A percentile compares a stretch with the other conserved stretches of the same genome.
Evolutionary conservation across 1,140 invertebrate genomes (phyloP).

Genomic region (Drosophila busckii): DNA sequence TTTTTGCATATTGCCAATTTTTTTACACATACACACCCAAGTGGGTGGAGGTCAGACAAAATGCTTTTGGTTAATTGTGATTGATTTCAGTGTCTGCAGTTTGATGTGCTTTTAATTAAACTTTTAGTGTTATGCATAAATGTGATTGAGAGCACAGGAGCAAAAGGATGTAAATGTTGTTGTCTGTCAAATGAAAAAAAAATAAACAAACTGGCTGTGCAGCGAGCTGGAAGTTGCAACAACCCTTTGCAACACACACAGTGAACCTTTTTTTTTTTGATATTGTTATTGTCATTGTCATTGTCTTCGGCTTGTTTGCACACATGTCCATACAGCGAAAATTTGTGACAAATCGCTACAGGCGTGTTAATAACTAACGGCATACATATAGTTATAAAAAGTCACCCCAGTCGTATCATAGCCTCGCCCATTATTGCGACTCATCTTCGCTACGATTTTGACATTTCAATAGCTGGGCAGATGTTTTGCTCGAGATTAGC

Average conservation of each 20-base stretch:
- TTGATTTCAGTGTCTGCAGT: constrained; percentile 61
- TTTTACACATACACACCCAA: constrained; percentile 15
- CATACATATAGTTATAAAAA: constrained; percentile 20
- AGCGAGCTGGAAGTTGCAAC: constrained; percentile 33
- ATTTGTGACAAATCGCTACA: constrained; percentile 68
- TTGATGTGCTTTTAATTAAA: constrained; percentile 73
- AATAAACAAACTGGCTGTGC: constrained; percentile 55
- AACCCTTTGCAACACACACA: constrained; percentile 25
- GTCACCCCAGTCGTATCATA: no score
- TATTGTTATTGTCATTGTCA: constrained; percentile 22
- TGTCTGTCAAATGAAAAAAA: constrained; percentile 61
- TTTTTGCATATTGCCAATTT: constrained; percentile 48
- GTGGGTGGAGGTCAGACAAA: background rate
- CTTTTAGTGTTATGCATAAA: constrained; percentile 56
- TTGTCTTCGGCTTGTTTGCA: constrained; percentile 59
- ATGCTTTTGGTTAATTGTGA: constrained; percentile 51
- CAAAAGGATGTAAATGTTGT: constrained; percentile 34
- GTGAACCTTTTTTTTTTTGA: constrained; percentile 3
- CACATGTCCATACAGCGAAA: constrained; percentile 64
- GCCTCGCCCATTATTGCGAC: no score
- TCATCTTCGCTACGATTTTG: constrained; percentile 14
- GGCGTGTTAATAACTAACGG: constrained; percentile 63
- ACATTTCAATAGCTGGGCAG: constrained; percentile 57
- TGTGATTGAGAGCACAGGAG: constrained; percentile 7
- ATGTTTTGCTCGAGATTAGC: constrained; percentile 41